Base-by-base conservation (phyloP, 2,888 invertebrate species). In the Chironomus tentans region DNA sequence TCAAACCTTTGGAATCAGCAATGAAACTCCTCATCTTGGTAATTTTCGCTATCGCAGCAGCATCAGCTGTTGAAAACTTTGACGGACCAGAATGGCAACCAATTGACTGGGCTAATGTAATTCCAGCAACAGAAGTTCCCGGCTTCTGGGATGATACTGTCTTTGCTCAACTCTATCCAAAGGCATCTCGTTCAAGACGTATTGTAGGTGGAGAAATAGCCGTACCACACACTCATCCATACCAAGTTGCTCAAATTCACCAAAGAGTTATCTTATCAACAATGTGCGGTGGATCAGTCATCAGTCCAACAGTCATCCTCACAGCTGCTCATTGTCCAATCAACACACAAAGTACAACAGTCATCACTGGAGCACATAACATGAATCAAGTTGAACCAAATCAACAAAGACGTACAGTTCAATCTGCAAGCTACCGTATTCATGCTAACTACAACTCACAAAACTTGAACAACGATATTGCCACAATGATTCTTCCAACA, bases 141-240 rank as follows among this genome's bases (percentile, higher is more conserved):
- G 38, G 38, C 38, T 38, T 38, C 38, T 38, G 38, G 38, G 38
- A 38, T 10, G 10, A 38, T 1, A 56, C 56, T 18, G 15, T 56
- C 18, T 56, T 56, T 6, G 56, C 56, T 56, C 56, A 56, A 56
- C 56, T 56, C 15, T 7, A 3, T 5, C 56, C 68, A 24, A 68
- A 22, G 5, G 6, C n/a, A 4, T 18, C n/a, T 10, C 68, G 48
- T 28, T 18, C 28, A 28, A 56, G 76, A 5, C 38, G 76, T 15
- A 76, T 76, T 38, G 70, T 70, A 38, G 76, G 76, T 38, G 76
- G 76, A 50, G 15, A 50, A 2, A 18, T 79, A 50, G 79, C 81
- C 3, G 0, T n/a, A 0, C 80, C 79, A 12, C 80, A 81, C 70
- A 78, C 80, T 75, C 81, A 80, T 50, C 83, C 83, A 0, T 80